Conservation (phyloP, 2,888 invertebrate genomes). For the Gortyna flavago region DNA sequence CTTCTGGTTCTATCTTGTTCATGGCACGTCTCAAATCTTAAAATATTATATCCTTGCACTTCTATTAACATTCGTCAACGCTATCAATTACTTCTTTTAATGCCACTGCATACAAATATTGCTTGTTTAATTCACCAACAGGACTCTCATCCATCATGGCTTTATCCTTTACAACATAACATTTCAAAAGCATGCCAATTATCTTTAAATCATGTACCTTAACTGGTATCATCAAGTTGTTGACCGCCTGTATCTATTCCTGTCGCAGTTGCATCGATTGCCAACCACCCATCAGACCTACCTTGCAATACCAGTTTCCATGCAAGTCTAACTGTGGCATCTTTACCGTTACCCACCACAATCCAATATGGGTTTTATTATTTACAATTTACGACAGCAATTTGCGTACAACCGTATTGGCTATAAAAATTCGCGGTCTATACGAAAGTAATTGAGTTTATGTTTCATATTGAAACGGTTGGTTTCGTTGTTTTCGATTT, state of each 20-base stretch:
- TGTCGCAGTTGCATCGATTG: constrained; percentile 64
- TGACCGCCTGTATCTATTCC: constrained; percentile 63
- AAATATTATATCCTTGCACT: background rate
- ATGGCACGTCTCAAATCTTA: background rate
- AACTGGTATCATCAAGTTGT: constrained; percentile 61
- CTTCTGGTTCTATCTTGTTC: background rate
- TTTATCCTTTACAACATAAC: constrained; percentile 28
- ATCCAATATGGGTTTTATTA: constrained; percentile 63
- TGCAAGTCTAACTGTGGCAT: constrained; percentile 69
- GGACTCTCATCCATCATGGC: constrained; percentile 34
- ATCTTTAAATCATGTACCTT: constrained; percentile 48
- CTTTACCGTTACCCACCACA: constrained; percentile 64
- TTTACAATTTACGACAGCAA: constrained; percentile 58
- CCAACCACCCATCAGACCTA: constrained; percentile 61
- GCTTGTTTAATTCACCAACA: constrained; percentile 13
- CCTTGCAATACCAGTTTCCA: constrained; percentile 68
- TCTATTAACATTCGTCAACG: background rate
- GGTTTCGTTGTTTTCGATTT: constrained; percentile 42
- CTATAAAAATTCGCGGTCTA: constrained; percentile 62
- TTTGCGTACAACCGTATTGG: constrained; percentile 56
- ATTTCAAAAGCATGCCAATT: constrained; percentile 50
- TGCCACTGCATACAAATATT: background rate
- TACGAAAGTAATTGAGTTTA: constrained; percentile 58
- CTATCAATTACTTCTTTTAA: constrained; percentile 1
- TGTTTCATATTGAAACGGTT: constrained; percentile 51